Conservation (phyloP, 2,888 invertebrate species). For the Thera obeliscata region DNA sequence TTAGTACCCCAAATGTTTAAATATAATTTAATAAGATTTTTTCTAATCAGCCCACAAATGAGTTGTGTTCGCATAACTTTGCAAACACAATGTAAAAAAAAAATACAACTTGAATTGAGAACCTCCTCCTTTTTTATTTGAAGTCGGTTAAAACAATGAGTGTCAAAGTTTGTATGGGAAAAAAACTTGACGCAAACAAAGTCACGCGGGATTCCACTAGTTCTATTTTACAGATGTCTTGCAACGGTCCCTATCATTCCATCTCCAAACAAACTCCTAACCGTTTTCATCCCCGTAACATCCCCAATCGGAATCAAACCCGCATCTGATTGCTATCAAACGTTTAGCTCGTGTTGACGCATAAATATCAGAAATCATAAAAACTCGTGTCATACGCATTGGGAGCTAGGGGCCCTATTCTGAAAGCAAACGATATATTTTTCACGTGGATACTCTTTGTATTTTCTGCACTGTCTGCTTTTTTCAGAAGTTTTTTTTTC, state of each 20-base stretch:
- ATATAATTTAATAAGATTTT: too few species aligned
- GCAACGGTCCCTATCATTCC: slow-evolving; percentile 26
- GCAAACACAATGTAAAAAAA: too few species aligned
- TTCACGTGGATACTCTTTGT: background rate
- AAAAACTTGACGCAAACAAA: too few species aligned
- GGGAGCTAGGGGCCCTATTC: slow-evolving; percentile 49
- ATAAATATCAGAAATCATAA: slow-evolving; percentile 62
- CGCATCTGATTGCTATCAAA: slow-evolving; percentile 74
- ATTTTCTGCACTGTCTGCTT: too few species aligned
- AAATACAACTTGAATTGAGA: too few species aligned
- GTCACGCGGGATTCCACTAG: too few species aligned
- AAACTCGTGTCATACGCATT: slow-evolving; percentile 41
- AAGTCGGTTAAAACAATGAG: too few species aligned
- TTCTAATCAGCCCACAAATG: too few species aligned
- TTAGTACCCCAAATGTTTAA: too few species aligned
- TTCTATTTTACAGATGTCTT: slow-evolving; percentile 29
- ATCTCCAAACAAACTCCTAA: slow-evolving; percentile 39
- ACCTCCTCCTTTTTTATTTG: too few species aligned
- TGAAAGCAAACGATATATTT: slow-evolving; percentile 31
- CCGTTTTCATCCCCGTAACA: slow-evolving; percentile 58
- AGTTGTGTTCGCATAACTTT: too few species aligned
- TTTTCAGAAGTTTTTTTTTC: background rate
- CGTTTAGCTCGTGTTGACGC: slow-evolving; percentile 68
- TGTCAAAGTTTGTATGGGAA: too few species aligned
- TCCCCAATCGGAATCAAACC: slow-evolving; percentile 62